Base-by-base conservation (phyloP, 2,888 invertebrate species). In the Parapristionchus giblindavisi region DNA sequence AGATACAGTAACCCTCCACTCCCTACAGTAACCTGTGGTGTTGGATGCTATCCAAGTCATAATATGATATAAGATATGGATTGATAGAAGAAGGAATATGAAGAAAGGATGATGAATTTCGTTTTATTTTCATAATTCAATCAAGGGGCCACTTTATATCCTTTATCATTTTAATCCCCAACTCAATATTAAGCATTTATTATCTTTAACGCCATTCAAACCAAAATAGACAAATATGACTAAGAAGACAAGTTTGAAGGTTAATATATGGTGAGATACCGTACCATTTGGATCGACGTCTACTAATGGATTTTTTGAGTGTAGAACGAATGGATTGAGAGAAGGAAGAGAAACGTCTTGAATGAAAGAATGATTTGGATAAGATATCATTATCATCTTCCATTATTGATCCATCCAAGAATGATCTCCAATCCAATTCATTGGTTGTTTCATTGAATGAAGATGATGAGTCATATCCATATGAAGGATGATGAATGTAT, bases 261-360 rank as follows among this genome's bases (percentile, higher is more conserved):
- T n/a, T n/a, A n/a, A n/a, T n/a, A n/a, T n/a, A n/a, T n/a, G n/a
- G n/a, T n/a, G n/a, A n/a, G n/a, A n/a, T n/a, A n/a, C n/a, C n/a
- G n/a, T n/a, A n/a, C n/a, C n/a, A n/a, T n/a, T n/a, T n/a, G n/a
- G n/a, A n/a, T n/a, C n/a, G n/a, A n/a, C n/a, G n/a, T 27, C 70
- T 71, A 11, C 27, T 56, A 40, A 71, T 56, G 6, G 56, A 56
- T 40, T n/a, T 71, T 56, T 40, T 38, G 14, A 71, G 38, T 14
- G 70, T 56, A 3, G 70, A 54, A 38, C 70, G 54, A 71, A 71
- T 38, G n/a, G 54, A 56, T 2, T 24, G 27, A 32, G 70, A 52
- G 54, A 71, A 6, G 2, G 27, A 24, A 29, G 27, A 21, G 21
- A 71, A 34, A 40, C 38, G 14, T 32, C 29, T 38, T 2, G 40